A percentile compares a stretch with the other conserved stretches of the same genome.
These are phyloP conservation scores for Mobula hypostoma DNA, from an alignment of 2,113 vertebrate genomes.

Conservation along the genomic window DNA sequence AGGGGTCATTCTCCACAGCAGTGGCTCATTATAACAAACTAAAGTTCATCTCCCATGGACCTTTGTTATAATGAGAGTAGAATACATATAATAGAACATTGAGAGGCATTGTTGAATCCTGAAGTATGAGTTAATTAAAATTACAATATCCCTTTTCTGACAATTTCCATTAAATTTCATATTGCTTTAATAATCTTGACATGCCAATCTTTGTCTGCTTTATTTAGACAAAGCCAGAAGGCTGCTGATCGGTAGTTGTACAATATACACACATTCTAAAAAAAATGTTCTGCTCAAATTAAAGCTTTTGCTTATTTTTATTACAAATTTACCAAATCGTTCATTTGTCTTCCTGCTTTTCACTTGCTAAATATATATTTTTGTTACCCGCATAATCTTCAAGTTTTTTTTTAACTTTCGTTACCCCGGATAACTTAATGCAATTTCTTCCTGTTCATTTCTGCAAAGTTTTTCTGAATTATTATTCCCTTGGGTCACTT, in stretches of 20 bases:
- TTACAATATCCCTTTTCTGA: conserved; percentile 23
- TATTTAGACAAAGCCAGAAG: background rate
- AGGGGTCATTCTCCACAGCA: background rate
- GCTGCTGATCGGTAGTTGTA: background rate
- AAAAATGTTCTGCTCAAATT: background rate
- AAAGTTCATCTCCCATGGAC: conserved; percentile 34
- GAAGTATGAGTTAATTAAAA: conserved; percentile 18
- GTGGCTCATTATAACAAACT: background rate
- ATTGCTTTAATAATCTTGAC: background rate
- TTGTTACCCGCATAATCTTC: too few relatives aligned
- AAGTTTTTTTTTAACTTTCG: background rate
- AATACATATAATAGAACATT: conserved; percentile 31
- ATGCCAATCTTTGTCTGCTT: background rate
- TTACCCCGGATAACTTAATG: background rate
- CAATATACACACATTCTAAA: background rate
- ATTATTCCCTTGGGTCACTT: background rate
- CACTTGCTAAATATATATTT: background rate
- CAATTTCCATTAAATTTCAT: conserved; percentile 32
- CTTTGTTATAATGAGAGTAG: conserved; percentile 30
- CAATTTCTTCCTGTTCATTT: background rate
- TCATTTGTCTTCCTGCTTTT: background rate
- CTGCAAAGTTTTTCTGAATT: background rate
- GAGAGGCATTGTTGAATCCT: background rate
- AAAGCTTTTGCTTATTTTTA: background rate
- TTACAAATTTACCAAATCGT: background rate